These are phyloP conservation scores for Catocala sponsa DNA, from an alignment of 2,888 invertebrate genomes.

Conservation along the genomic window DNA sequence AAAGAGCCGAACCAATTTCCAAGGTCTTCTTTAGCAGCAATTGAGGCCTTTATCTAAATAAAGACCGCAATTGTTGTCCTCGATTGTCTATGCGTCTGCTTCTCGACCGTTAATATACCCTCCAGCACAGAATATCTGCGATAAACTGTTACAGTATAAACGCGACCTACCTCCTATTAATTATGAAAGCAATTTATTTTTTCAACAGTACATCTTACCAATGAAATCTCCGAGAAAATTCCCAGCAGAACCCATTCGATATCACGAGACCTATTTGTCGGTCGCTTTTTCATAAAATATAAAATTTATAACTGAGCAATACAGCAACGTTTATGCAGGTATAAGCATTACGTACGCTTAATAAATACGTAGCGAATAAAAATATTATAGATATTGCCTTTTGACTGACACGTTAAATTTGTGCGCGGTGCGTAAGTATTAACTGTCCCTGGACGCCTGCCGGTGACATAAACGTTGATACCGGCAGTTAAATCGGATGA, in stretches of 20 bases:
- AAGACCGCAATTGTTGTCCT: constrained; percentile 69
- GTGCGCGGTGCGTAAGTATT: constrained; percentile 59
- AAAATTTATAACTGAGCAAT: constrained; percentile 1
- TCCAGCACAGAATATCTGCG: constrained; percentile 8
- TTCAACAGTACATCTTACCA: constrained; percentile 18
- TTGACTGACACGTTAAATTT: constrained; percentile 64
- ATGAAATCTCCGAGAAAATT: constrained; percentile 13
- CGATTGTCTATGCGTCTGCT: constrained; percentile 65
- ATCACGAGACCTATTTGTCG: constrained; percentile 10
- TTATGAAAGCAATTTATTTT: constrained; percentile 29
- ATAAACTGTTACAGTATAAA: constrained; percentile 23
- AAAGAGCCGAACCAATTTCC: constrained; percentile 75
- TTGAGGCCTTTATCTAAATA: constrained; percentile 50
- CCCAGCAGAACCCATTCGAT: constrained; percentile 10
- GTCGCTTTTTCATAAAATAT: constrained; percentile 9
- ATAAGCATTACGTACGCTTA: constrained; percentile 52
- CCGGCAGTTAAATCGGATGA: constrained; percentile 69
- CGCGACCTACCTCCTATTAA: constrained; percentile 16
- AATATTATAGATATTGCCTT: constrained; percentile 66
- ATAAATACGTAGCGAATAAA: constrained; percentile 56
- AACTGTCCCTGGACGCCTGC: constrained; percentile 63
- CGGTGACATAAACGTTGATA: constrained; percentile 73
- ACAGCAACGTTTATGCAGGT: constrained; percentile 27
- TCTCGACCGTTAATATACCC: constrained; percentile 36
- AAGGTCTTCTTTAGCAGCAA: constrained; percentile 73